Conservation (phyloP, 2,113 vertebrate species). For the Bucco capensis region DNA sequence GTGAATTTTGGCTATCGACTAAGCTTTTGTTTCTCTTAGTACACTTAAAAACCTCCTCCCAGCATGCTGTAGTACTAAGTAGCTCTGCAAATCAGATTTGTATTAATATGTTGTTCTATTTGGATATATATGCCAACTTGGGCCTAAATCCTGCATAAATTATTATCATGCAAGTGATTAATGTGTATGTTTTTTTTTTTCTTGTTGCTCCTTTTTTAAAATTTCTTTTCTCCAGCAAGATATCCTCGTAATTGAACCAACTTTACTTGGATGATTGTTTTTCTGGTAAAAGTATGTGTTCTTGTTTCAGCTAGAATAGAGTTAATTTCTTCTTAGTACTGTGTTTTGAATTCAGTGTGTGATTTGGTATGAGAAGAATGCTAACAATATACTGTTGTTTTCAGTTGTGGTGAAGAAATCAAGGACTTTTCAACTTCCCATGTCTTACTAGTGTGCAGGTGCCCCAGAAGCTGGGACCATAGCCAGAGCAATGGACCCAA, state of each 20-base stretch:
- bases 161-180: not conserved
- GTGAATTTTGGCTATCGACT: not conserved
- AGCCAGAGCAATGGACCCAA: not conserved
- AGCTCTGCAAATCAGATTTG: not conserved
- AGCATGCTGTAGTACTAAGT: not conserved
- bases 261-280: not conserved
- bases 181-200: not conserved
- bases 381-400: not conserved
- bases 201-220: rapidly evolving
- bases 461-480: not conserved
- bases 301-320: not conserved
- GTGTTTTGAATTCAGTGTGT: not conserved
- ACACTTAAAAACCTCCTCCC: not conserved
- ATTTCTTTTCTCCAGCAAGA: not conserved
- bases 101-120: not conserved
- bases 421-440: not conserved
- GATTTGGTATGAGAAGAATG: not conserved
- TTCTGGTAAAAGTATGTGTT: not conserved
- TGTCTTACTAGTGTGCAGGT: not conserved
- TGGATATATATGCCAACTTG: rapidly evolving
- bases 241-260: not conserved
- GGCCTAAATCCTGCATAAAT: not conserved
- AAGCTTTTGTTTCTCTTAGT: not conserved
- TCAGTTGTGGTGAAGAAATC: not conserved
- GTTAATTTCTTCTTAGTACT: not conserved